Evolutionary conservation across 2,888 invertebrate species (phyloP), one percentile per base, ranked within the genome.

Genomic region (Hipparchia sbordonii): DNA sequence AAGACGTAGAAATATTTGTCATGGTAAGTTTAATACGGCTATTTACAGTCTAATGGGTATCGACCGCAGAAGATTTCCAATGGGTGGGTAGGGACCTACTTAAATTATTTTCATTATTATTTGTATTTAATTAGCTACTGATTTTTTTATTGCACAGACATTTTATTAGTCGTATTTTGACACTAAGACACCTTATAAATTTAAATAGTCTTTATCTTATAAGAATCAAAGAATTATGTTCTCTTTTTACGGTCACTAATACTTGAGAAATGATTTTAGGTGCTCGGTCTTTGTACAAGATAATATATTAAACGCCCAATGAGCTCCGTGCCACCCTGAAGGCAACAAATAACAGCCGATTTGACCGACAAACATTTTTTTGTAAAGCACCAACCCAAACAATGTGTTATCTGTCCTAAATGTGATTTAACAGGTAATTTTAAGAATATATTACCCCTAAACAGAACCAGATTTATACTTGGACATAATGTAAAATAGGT

Each of bases 381-480:
- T 88, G 70, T 74, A 80, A 82, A 82, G 85, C 89, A 88, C 87
- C 88, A 89, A 80, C 87, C 88, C 86, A 85, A 89, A 92, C 91
- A 91, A 91, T 89, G 88, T 84, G 87, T 90, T 92, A 92, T 92
- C 91, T 91, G 87, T 91, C 90, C 90, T 89, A 89, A 81, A 92
- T 92, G 93, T 93, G 92, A 93, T 93, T 92, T 93, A 93, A 92
- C 91, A 91, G 92, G 91, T 92, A 92, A 91, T 92, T 92, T 93
- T 89, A 82, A 82, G 85, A 91, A 93, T 89, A 91, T 89, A 93
- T 92, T 91, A 91, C 89, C 85, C 84, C 86, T 88, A 87, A 92
- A 90, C 87, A 87, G 85, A 87, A 84, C 82, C 81, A 85, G 88
- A 93, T 92, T 92, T 92, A 93, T 91, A 83, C 82, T 79, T 79